Evolutionary conservation across 2,797 vertebrate species (phyloP).

Genomic region (Rostrhamus sociabilis): DNA sequence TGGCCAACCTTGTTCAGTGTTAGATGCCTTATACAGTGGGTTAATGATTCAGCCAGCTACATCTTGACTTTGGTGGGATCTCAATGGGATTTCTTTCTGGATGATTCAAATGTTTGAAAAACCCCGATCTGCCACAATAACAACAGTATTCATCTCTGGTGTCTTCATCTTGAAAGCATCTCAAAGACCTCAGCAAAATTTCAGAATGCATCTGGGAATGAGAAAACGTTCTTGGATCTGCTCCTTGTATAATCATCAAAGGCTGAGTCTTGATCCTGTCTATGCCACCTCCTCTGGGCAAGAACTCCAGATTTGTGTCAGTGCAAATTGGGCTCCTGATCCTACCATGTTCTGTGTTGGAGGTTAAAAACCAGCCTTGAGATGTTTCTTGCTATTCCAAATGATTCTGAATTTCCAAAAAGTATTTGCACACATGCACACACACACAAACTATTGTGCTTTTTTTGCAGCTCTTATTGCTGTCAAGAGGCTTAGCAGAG

Average conservation of each 20-base stretch:
- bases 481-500: background rate
- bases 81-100: background rate
- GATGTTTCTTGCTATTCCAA: background rate
- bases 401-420: background rate
- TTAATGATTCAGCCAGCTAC: background rate
- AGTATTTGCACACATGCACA: fast-evolving
- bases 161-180: background rate
- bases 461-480: background rate
- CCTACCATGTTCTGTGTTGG: background rate
- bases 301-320: background rate
- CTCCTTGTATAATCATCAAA: too few relatives aligned
- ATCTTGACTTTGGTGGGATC: background rate
- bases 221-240: background rate
- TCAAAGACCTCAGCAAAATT: background rate
- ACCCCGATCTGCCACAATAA: background rate
- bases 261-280: background rate
- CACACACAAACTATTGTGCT: background rate
- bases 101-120: background rate
- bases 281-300: background rate
- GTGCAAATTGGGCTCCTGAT: background rate
- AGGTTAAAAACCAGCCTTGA: background rate
- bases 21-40: background rate
- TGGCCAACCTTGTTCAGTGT: background rate
- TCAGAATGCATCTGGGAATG: background rate
- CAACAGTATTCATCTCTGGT: background rate